phyloP scores from a whole-genome alignment of 2,888 invertebrate genomes.

The Cepaea hortensis region DNA sequence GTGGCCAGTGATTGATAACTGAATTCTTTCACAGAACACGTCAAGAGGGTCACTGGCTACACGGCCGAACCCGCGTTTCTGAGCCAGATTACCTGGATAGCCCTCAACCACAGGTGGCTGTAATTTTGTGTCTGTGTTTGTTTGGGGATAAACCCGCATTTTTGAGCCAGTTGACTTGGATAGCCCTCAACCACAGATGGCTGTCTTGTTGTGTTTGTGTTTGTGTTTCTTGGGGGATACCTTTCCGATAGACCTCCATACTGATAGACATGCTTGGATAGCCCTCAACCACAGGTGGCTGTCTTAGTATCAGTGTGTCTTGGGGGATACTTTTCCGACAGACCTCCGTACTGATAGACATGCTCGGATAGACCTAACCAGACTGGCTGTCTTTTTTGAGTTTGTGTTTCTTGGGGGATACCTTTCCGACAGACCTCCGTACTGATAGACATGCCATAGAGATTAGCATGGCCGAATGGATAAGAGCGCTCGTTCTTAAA shows the following conservation, averaged over 20 bases:
- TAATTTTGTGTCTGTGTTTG: not conserved
- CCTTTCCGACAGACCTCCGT: no score
- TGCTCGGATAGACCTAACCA: no score
- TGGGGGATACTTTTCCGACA: no score
- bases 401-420: no score
- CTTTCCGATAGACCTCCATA: no score
- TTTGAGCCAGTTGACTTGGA: not conserved
- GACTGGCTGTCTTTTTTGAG: no score
- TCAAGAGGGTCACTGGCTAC: conserved; percentile 73
- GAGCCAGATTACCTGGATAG: conserved; percentile 75
- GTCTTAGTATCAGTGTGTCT: not conserved
- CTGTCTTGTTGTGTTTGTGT: not conserved
- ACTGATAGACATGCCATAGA: no score
- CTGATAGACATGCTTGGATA: not conserved
- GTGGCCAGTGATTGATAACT: no score
- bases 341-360: no score
- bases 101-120: conserved; percentile 68
- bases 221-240: no score
- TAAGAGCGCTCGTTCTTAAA: no score
- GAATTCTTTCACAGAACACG: conserved; percentile 67
- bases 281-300: conserved; percentile 4
- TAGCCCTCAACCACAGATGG: not conserved
- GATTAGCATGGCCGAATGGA: no score
- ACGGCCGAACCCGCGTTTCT: conserved; percentile 74
- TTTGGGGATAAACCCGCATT: not conserved